Percentiles rank a stretch among this genome's conserved stretches.
phyloP scores from a whole-genome alignment of 2,888 invertebrate genomes.

The Pyrocoelia pectoralis region DNA sequence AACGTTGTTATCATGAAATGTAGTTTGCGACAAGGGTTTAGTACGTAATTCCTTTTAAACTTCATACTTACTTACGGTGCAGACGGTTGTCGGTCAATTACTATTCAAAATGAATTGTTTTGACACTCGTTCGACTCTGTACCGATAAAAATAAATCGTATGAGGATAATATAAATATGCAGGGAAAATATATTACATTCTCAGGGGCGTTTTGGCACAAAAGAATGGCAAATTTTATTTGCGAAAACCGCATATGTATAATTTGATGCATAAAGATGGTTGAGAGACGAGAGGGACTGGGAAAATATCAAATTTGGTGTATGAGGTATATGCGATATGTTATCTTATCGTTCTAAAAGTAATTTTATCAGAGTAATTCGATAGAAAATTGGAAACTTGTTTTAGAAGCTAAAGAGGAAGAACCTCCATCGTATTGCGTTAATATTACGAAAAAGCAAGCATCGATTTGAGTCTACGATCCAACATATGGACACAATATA shows the following conservation, averaged over 20 bases:
- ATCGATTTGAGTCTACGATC: slow-evolving; percentile 30
- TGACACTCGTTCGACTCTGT: too few species aligned
- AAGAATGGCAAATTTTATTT: neutral
- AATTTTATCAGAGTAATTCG: neutral
- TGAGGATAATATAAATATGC: too few species aligned
- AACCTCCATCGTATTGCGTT: neutral
- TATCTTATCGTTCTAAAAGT: neutral
- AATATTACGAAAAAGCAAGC: slow-evolving; percentile 29
- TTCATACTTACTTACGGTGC: too few species aligned
- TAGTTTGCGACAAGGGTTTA: too few species aligned
- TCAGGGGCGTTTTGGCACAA: neutral
- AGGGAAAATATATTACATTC: neutral
- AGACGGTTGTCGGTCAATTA: too few species aligned
- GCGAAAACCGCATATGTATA: neutral
- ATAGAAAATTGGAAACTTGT: neutral
- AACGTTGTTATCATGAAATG: too few species aligned
- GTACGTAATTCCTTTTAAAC: too few species aligned
- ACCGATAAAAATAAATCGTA: too few species aligned
- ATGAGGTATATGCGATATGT: neutral
- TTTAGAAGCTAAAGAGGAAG: too few species aligned
- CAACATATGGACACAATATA: slow-evolving; percentile 33
- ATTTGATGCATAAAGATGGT: neutral
- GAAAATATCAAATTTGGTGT: neutral
- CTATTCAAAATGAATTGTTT: too few species aligned
- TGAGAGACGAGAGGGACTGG: neutral